These are phyloP conservation scores for Nebria brevicollis DNA, from an alignment of 2,888 invertebrate species.

Conservation along the genomic window DNA sequence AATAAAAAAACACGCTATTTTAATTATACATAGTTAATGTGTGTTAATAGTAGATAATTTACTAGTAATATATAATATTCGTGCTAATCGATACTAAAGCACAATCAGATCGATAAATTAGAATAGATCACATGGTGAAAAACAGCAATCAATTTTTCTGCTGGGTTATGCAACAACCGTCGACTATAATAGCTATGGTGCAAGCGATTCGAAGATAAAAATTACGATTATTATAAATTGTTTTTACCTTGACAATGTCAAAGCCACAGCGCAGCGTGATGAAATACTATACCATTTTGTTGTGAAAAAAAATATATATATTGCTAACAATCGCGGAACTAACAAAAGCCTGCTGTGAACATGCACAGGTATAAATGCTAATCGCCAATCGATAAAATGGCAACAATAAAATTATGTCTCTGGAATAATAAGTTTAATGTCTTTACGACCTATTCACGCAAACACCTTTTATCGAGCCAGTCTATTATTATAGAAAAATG, in stretches of 20 bases:
- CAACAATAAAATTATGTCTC: conserved; percentile 37
- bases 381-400: conserved; percentile 33
- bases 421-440: conserved; percentile 38
- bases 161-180: conserved; percentile 25
- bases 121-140: background rate
- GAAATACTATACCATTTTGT: conserved; percentile 3
- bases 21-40: conserved; percentile 19
- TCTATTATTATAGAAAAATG: too few relatives aligned
- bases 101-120: background rate
- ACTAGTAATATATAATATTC: conserved; percentile 23
- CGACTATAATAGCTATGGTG: conserved; percentile 31
- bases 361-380: conserved; percentile 36
- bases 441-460: conserved; percentile 25
- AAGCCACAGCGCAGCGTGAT: background rate
- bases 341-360: background rate
- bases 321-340: conserved; percentile 33
- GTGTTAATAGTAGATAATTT: conserved; percentile 28
- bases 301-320: background rate
- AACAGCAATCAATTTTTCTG: background rate
- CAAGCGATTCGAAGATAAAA: conserved; percentile 37
- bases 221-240: conserved; percentile 42
- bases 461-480: background rate
- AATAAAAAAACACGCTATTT: conserved; percentile 24
- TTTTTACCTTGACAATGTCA: conserved; percentile 43
- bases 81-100: background rate